Conservation (phyloP, 1,140 invertebrate genomes). For the Drosophila pseudoobscura region DNA sequence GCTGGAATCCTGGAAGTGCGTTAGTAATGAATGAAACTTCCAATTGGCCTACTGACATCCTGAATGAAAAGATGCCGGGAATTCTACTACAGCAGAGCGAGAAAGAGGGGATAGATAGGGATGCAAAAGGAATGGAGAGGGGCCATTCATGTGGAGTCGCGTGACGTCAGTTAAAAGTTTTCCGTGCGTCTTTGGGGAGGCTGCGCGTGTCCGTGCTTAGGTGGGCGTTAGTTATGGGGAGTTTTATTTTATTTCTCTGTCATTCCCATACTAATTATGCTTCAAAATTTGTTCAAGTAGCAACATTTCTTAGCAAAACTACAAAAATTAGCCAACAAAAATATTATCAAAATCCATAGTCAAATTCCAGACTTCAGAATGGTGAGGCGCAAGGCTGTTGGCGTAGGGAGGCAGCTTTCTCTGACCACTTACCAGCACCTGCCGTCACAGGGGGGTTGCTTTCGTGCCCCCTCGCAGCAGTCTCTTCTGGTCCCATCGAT, state of each 20-base stretch:
- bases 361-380: constrained; percentile 21
- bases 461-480: constrained; percentile 6
- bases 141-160: constrained; percentile 26
- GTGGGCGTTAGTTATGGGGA: no score
- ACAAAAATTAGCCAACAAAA: background rate
- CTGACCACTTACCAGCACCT: constrained; percentile 36
- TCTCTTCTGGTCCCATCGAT: background rate
- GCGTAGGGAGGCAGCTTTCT: constrained; percentile 34
- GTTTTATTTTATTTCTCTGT: no score
- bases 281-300: constrained; percentile 55
- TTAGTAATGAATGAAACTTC: constrained; percentile 42
- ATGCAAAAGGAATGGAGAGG: background rate
- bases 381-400: constrained; percentile 49
- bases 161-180: constrained; percentile 35
- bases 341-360: background rate
- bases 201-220: constrained; percentile 8
- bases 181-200: no score
- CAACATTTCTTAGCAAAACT: constrained; percentile 1
- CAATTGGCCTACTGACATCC: constrained; percentile 13
- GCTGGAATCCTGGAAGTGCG: constrained; percentile 20
- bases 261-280: constrained; percentile 28
- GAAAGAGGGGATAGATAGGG: background rate
- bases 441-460: constrained; percentile 7
- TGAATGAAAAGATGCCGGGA: constrained; percentile 48
- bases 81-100: constrained; percentile 19